Evolutionary conservation across 2,113 vertebrate species (phyloP), one percentile per base, ranked within the genome.

Genomic region (Ancistrus triradiatus): DNA sequence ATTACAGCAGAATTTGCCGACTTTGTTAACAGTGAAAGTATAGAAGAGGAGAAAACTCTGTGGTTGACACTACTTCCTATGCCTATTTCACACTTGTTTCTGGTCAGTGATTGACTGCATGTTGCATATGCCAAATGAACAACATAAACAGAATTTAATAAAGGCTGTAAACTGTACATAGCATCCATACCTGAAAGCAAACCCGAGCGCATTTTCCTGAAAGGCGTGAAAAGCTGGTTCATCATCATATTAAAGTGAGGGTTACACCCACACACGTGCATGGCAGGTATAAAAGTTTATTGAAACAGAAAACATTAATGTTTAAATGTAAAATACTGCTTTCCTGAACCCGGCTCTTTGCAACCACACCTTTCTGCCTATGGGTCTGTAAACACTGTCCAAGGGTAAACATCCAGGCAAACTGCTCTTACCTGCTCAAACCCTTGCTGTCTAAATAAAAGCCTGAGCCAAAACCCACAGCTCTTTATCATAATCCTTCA

Each of bases 321-420:
- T 2, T 15, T 46, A 5, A 15, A 21, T 33, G 2, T 5, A 6
- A 27, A 72, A 63, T 43, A n/a, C 52, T 46, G 24, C 13, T 48
- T 58, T 43, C 11, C 11, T 35, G 19, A 13, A 21, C n/a, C 22
- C 47, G 47, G 47, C 46, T 46, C 50, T 66, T 50, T 21, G 15
- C 37, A 46, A 63, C 58, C 66, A 65, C 66, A 69, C 72, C 66
- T 73, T 56, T 40, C 14, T 50, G 21, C 59, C 43, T 28, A 65
- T 22, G 38, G 42, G 19, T 48, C 56, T 59, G 66, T 73, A 55
- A 65, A 69, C 61, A 74, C 28, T 25, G 51, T 57, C 52, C 24
- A 19, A 55, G 42, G 21, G 56, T 69, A 69, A 65, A 74, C 72
- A 74, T 40, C 31, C 56, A 48, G 46, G 47, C 65, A 53, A 73